A percentile compares a stretch with the other conserved stretches of the same genome.
phyloP scores from a whole-genome alignment of 2,888 invertebrate genomes.

The Heliconius sara region DNA sequence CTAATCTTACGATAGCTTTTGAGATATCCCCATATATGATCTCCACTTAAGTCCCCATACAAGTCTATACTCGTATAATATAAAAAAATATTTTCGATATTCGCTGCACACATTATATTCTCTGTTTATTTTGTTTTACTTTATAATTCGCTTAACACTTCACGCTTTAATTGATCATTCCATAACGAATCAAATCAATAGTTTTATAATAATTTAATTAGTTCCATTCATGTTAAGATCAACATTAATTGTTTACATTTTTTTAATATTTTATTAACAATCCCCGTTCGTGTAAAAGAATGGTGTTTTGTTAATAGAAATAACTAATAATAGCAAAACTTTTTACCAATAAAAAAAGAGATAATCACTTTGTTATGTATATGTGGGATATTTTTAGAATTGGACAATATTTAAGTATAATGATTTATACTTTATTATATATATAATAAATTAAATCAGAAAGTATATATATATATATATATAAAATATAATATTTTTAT shows the following conservation, averaged over 20 bases:
- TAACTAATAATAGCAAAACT: not conserved
- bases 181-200: not conserved
- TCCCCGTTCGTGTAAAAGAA: not conserved
- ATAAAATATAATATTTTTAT: no score
- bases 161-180: not conserved
- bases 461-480: no score
- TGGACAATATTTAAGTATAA: no score
- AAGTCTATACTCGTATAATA: no score
- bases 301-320: not conserved
- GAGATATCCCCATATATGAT: no score
- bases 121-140: not conserved
- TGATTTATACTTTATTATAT: no score
- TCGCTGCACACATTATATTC: no score
- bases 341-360: not conserved
- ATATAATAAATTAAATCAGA: no score
- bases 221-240: not conserved
- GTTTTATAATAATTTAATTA: slow-evolving; percentile 12
- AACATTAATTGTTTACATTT: slow-evolving; percentile 1
- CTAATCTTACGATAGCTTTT: no score
- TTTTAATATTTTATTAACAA: not conserved
- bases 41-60: no score
- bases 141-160: not conserved
- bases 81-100: no score
- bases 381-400: no score
- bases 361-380: not conserved